Conservation (phyloP, 2,113 vertebrate genomes). For the Pionites leucogaster region DNA sequence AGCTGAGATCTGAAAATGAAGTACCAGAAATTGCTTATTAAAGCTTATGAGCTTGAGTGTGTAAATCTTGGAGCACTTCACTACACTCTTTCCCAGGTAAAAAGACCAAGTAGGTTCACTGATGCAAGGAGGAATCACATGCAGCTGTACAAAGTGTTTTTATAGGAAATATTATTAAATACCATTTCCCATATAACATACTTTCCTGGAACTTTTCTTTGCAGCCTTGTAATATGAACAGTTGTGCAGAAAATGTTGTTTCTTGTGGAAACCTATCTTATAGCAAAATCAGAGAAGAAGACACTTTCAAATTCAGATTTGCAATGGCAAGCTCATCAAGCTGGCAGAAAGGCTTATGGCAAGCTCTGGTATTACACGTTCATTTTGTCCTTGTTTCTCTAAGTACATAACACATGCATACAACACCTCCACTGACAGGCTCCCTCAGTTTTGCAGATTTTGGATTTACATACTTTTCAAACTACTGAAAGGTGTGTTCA, state of each 20-base stretch:
- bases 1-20: background rate
- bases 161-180: background rate
- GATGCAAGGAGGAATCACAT: background rate
- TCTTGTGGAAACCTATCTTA: background rate
- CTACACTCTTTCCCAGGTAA: background rate
- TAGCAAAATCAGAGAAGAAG: background rate
- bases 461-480: background rate
- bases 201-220: background rate
- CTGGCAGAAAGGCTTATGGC: background rate
- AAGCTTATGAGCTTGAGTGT: background rate
- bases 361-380: background rate
- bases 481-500: background rate
- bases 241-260: background rate
- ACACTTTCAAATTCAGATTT: background rate
- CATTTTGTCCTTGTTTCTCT: background rate
- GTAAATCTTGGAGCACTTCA: background rate
- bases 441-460: background rate
- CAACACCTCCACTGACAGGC: background rate
- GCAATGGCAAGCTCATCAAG: background rate
- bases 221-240: background rate
- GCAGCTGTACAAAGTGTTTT: background rate
- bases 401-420: accelerated
- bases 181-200: background rate
- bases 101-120: background rate
- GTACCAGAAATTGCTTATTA: background rate